Percentiles rank a stretch among this genome's conserved stretches.
Evolutionary conservation across 1,140 invertebrate species (phyloP).

Genomic region (Drosophila teissieri): DNA sequence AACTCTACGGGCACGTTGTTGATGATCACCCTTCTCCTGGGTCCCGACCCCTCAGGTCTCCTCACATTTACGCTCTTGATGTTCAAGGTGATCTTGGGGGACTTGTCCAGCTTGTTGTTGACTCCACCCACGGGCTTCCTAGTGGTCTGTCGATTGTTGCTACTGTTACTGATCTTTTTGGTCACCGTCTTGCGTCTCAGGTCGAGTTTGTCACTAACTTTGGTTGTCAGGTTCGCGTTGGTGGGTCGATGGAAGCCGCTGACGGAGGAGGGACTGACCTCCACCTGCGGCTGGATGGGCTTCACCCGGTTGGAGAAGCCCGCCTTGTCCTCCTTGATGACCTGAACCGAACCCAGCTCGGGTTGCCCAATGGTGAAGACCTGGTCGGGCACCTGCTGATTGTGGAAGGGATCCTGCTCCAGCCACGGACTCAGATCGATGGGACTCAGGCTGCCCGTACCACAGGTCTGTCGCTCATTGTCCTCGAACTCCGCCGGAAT

Average conservation of each 20-base stretch:
- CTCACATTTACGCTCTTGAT: slow-evolving; percentile 54
- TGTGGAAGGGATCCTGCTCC: slow-evolving; percentile 78
- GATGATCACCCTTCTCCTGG: slow-evolving; percentile 67
- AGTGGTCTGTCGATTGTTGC: slow-evolving; percentile 48
- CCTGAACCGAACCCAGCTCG: slow-evolving; percentile 26
- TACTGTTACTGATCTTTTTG: slow-evolving; percentile 49
- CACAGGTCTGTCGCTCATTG: slow-evolving; percentile 76
- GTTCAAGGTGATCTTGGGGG: slow-evolving; percentile 57
- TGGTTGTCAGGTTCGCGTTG: slow-evolving; percentile 31
- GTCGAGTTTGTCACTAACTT: slow-evolving; percentile 80
- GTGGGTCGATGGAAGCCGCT: slow-evolving; percentile 58
- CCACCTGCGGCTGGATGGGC: slow-evolving; percentile 51
- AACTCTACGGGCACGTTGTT: slow-evolving; percentile 79
- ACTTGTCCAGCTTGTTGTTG: slow-evolving; percentile 78
- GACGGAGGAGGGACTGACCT: slow-evolving; percentile 54
- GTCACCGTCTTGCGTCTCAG: slow-evolving; percentile 65
- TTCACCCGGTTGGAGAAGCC: slow-evolving; percentile 67
- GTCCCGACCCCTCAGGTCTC: slow-evolving; percentile 27
- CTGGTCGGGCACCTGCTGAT: slow-evolving; percentile 39
- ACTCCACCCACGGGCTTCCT: slow-evolving; percentile 53
- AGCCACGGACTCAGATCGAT: slow-evolving; percentile 83
- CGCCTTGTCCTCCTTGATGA: slow-evolving; percentile 70
- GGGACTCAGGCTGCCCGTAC: slow-evolving; percentile 57
- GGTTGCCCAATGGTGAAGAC: slow-evolving; percentile 44
- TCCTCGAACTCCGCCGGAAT: slow-evolving; percentile 71